phyloP scores from a whole-genome alignment of 2,113 vertebrate species.

The Anoura caudifer region DNA sequence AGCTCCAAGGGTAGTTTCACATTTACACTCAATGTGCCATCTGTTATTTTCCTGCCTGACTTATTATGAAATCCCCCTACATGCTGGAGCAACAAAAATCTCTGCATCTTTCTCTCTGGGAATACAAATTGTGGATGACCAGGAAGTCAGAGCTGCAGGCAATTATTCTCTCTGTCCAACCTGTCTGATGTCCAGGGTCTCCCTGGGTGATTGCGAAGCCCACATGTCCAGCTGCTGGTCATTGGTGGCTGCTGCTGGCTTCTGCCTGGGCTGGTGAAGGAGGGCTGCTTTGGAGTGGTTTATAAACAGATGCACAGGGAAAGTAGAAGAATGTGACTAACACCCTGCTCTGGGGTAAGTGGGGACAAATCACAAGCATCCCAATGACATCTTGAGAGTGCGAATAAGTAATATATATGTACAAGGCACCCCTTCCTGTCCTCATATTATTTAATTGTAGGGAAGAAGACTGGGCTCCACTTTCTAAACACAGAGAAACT shows the following conservation, averaged over 20 bases:
- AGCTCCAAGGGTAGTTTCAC: slow-evolving; percentile 47
- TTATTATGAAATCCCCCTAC: slow-evolving; percentile 43
- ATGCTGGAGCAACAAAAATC: neutral
- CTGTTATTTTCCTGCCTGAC: slow-evolving; percentile 62
- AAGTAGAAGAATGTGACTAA: neutral
- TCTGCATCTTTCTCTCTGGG: slow-evolving; percentile 1
- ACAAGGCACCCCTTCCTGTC: neutral
- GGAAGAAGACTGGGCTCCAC: neutral
- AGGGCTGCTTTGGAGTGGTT: neutral
- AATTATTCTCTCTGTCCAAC: neutral
- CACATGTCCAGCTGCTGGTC: neutral
- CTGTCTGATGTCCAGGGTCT: neutral
- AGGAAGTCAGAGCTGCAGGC: neutral
- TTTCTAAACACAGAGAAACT: neutral
- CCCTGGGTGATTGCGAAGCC: accelerated
- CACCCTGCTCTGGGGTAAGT: neutral
- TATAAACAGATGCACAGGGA: neutral
- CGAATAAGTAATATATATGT: neutral
- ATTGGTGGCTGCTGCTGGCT: neutral
- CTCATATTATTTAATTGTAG: neutral
- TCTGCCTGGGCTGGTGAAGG: neutral
- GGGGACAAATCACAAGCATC: neutral
- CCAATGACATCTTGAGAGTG: neutral
- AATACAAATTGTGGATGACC: neutral
- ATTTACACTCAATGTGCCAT: slow-evolving; percentile 40